Base-by-base conservation (phyloP, 2,888 invertebrate species). In the Eucriotettix oculatus region DNA sequence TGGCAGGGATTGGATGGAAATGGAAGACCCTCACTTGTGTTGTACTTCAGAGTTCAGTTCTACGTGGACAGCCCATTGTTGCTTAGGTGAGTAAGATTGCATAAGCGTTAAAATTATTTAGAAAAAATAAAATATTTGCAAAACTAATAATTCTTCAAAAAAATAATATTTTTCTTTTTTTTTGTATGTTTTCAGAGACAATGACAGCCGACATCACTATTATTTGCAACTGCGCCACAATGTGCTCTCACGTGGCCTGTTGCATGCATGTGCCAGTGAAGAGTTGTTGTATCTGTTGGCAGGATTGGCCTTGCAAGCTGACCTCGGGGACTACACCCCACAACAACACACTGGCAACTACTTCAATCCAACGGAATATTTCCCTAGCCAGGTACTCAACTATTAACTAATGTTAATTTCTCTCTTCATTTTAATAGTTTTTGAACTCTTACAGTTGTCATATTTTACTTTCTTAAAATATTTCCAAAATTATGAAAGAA, bases 171-270 rank as follows among this genome's bases (percentile, higher is more conserved):
- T 29, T 29, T 29, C 29, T 29, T 29, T 29, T 29, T 57, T 9
- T 16, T 11, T 14, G 58, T 40, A 1, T 44, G 42, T 58, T 56
- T 54, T 16, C 56, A 81, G 84, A 75, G 94, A 96, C 79, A 92
- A 92, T 71, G 83, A 89, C 67, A 91, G 94, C 59, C 81, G 93
- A 62, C 91, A 92, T 73, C 87, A 95, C 71, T 98, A 97, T 76
- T 98, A 94, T 77, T 80, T 92, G 68, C 97, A 98, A 78, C 78
- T 98, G 72, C 87, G 92, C 65, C 86, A 91, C 76, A 98, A 98
- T 77, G 78, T 85, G 61, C 75, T 81, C 62, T 76, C 76, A 70
- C 71, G 76, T 69, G 74, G 75, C 54, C 56, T 74, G 70, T 63
- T 76, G 59, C 74, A 74, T 66, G 81, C 86, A 65, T 79, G 83